phyloP scores from a whole-genome alignment of 2,797 vertebrate genomes.

The Oreochromis grahami region DNA sequence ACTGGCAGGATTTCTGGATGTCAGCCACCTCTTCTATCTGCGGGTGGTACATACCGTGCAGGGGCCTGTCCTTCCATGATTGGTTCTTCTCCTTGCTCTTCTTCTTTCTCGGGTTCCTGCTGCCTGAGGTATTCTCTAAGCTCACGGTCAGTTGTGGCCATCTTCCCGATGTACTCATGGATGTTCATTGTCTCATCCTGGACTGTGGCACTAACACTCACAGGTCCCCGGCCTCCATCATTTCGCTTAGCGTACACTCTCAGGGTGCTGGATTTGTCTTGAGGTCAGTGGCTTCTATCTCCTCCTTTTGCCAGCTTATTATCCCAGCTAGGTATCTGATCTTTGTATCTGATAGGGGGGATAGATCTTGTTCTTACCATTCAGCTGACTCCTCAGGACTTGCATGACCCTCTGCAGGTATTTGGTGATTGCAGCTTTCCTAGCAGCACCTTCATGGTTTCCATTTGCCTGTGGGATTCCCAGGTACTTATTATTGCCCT shows the following conservation, averaged over 20 bases:
- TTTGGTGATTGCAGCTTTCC: too few relatives aligned
- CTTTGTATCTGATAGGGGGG: too few relatives aligned
- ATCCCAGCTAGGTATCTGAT: background rate
- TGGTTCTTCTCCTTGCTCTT: background rate
- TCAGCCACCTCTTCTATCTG: accelerated
- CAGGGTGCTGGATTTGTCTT: background rate
- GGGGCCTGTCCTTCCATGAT: background rate
- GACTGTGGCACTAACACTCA: background rate
- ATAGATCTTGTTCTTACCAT: too few relatives aligned
- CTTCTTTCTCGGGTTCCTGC: background rate
- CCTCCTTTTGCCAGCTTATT: background rate
- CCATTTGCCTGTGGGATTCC: too few relatives aligned
- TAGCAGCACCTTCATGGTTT: too few relatives aligned
- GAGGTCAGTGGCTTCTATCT: background rate
- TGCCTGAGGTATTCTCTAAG: background rate
- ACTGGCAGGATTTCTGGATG: accelerated
- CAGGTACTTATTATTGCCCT: too few relatives aligned
- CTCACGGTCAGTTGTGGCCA: background rate
- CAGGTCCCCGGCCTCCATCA: background rate
- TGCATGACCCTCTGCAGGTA: too few relatives aligned
- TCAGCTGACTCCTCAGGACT: too few relatives aligned
- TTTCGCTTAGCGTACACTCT: background rate
- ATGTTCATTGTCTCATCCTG: background rate
- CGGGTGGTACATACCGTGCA: background rate
- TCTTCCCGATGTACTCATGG: background rate